A percentile compares a stretch with the other conserved stretches of the same genome.
phyloP scores from a whole-genome alignment of 2,888 invertebrate genomes.

The Drosophila algonquin region DNA sequence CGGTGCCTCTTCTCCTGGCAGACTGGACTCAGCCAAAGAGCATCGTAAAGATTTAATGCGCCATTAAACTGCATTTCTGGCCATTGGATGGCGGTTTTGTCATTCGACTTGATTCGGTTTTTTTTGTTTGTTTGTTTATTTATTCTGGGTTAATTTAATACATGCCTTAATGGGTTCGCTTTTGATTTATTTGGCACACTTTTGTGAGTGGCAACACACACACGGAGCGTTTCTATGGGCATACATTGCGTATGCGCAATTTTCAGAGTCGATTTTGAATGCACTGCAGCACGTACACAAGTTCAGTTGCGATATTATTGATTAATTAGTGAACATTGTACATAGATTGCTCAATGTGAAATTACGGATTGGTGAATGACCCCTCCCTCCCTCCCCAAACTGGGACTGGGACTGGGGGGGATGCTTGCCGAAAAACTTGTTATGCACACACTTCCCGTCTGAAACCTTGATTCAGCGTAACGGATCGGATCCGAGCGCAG shows the following conservation, averaged over 20 bases:
- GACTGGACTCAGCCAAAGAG: constrained; percentile 33
- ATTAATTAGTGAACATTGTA: constrained; percentile 20
- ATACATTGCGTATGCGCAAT: constrained; percentile 63
- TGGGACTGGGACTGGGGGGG: not conserved
- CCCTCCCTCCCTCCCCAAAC: not conserved
- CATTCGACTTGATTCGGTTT: constrained; percentile 22
- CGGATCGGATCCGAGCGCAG: constrained; percentile 24
- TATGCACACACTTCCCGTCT: constrained; percentile 24
- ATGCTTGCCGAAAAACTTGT: constrained; percentile 1
- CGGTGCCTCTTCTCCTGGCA: constrained; percentile 5
- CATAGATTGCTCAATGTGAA: not conserved
- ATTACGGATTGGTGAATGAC: not conserved
- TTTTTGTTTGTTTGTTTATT: constrained; percentile 30
- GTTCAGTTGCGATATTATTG: constrained; percentile 15
- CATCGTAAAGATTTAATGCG: constrained; percentile 54
- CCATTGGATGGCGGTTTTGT: constrained; percentile 29
- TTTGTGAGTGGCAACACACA: constrained; percentile 58
- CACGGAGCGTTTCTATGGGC: constrained; percentile 48
- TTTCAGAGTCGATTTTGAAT: constrained; percentile 25
- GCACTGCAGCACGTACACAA: not conserved
- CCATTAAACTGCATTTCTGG: constrained; percentile 49
- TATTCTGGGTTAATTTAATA: constrained; percentile 58
- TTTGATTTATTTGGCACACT: constrained; percentile 76
- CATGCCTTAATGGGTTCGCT: constrained; percentile 56
- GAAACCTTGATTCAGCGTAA: constrained; percentile 31